Evolutionary conservation across 2,888 invertebrate species (phyloP).

Genomic region (Sepioteuthis lessoniana): DNA sequence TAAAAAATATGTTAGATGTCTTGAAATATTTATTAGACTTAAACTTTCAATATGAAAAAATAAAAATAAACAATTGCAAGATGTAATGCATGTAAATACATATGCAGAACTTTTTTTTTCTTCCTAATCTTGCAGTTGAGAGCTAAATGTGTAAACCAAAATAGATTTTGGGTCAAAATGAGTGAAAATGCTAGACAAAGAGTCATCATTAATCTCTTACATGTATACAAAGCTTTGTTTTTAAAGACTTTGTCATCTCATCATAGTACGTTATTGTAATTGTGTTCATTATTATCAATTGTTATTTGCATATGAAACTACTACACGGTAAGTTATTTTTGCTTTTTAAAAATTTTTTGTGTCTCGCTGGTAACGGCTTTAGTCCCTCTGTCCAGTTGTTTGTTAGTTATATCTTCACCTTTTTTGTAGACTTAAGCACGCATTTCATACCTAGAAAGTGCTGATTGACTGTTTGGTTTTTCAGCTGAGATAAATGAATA

Average conservation of each 20-base stretch:
- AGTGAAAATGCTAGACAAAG: too few relatives aligned
- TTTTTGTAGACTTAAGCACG: constrained; percentile 1
- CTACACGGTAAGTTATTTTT: background rate
- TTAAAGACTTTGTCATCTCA: constrained; percentile 33
- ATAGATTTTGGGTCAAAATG: too few relatives aligned
- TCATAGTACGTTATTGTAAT: background rate
- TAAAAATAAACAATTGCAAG: too few relatives aligned
- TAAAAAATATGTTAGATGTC: too few relatives aligned
- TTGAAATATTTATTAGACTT: too few relatives aligned
- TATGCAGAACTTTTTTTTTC: too few relatives aligned
- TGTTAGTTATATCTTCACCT: constrained; percentile 33
- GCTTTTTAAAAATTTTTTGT: background rate
- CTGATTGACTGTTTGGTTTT: background rate
- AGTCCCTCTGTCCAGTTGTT: constrained; percentile 33
- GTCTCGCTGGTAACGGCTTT: constrained; percentile 33
- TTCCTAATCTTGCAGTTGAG: too few relatives aligned
- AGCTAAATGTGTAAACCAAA: too few relatives aligned
- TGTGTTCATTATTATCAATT: constrained; percentile 8
- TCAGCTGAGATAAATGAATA: background rate
- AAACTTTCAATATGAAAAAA: too few relatives aligned
- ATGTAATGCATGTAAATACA: too few relatives aligned
- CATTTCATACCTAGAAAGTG: constrained; percentile 21
- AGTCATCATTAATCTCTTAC: background rate
- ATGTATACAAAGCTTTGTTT: background rate
- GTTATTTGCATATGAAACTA: constrained; percentile 33